phyloP scores from a whole-genome alignment of 2,888 invertebrate genomes.

The Aspidiotus rigidus region DNA sequence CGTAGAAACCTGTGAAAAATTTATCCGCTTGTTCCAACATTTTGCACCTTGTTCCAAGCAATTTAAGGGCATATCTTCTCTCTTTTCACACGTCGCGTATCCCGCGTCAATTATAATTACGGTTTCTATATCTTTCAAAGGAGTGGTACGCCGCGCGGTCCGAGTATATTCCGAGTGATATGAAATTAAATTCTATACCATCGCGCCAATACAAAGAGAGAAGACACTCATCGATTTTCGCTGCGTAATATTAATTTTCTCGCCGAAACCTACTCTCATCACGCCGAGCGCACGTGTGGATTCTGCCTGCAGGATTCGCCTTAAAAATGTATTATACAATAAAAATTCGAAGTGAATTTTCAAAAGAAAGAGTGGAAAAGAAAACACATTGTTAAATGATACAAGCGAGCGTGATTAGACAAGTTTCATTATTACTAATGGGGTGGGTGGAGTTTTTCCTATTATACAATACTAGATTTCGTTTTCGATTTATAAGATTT shows the following conservation, averaged over 20 bases:
- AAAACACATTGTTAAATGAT: background rate
- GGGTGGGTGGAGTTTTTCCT: conserved; percentile 12
- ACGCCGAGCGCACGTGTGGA: background rate
- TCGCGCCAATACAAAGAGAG: no score
- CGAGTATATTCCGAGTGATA: background rate
- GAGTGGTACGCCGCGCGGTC: no score
- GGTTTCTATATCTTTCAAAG: no score
- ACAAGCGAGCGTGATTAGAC: conserved; percentile 13
- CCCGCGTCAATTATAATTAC: no score
- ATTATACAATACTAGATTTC: no score
- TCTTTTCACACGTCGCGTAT: no score
- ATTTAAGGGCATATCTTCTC: background rate
- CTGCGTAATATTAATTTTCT: conserved; percentile 4
- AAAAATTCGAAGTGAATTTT: no score
- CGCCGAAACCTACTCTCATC: conserved; percentile 1
- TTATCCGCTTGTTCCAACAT: background rate
- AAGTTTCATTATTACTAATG: conserved; percentile 18
- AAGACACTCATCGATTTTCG: background rate
- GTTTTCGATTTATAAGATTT: no score
- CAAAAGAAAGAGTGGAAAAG: no score
- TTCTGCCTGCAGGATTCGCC: background rate
- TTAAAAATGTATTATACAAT: no score
- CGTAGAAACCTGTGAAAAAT: no score
- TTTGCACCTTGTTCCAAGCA: conserved; percentile 1
- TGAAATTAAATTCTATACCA: background rate